These are phyloP conservation scores for Zoanthus gigantus DNA, from an alignment of 92 coral and sea anemone genomes.

Conservation along the genomic window DNA sequence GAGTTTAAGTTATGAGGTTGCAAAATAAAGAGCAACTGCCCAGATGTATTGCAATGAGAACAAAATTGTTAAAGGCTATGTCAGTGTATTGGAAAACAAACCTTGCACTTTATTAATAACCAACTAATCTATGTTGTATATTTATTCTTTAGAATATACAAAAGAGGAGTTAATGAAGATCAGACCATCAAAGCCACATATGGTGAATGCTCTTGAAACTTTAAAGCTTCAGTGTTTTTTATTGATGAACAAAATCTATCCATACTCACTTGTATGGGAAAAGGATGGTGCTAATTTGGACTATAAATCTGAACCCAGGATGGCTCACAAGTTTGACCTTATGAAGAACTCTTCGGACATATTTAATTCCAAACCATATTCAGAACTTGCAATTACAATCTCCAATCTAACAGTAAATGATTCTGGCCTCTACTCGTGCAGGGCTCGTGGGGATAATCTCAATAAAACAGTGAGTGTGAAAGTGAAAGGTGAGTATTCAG, in stretches of 20 bases:
- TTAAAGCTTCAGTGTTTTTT: slow-evolving; percentile 43
- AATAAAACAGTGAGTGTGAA: slow-evolving; percentile 15
- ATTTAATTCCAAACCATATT: neutral
- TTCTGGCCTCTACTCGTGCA: slow-evolving; percentile 28
- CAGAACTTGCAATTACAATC: slow-evolving; percentile 15
- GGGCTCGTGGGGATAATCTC: neutral
- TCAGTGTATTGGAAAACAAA: neutral
- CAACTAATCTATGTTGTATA: neutral
- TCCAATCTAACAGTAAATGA: slow-evolving; percentile 28
- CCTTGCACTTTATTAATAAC: neutral
- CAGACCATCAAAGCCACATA: slow-evolving; percentile 14
- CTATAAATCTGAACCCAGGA: neutral
- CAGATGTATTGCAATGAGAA: neutral
- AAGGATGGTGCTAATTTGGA: neutral
- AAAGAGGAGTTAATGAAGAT: slow-evolving; percentile 10
- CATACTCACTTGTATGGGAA: neutral
- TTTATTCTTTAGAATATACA: neutral
- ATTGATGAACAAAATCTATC: neutral
- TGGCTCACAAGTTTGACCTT: neutral
- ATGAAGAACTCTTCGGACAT: neutral
- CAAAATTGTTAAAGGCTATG: neutral
- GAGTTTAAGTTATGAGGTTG: neutral
- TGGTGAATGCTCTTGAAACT: neutral
- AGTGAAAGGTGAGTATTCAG: slow-evolving; percentile 19
- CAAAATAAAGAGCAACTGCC: neutral